A percentile compares a stretch with the other conserved stretches of the same genome.
phyloP scores from a whole-genome alignment of 1,140 invertebrate genomes.

The Sogatella furcifera region DNA sequence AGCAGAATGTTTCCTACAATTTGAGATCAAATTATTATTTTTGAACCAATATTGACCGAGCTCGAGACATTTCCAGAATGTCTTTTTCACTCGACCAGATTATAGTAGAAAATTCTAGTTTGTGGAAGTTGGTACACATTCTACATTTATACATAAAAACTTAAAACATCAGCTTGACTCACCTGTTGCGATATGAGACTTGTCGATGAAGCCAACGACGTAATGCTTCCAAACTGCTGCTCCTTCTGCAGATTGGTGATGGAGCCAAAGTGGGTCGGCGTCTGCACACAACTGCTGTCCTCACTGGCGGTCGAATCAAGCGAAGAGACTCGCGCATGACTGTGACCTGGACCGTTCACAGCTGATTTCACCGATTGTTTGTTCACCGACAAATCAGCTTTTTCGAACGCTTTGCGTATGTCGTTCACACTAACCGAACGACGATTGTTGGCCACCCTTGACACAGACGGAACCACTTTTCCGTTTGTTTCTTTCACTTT shows the following conservation, averaged over 20 bases:
- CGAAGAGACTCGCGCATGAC: conserved; percentile 36
- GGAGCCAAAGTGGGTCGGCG: conserved; percentile 32
- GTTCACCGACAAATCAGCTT: conserved; percentile 28
- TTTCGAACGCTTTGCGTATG: conserved; percentile 50
- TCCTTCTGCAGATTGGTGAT: conserved; percentile 34
- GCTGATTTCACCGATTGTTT: background rate
- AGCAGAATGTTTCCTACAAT: too few species aligned
- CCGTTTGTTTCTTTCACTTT: too few species aligned
- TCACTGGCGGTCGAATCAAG: conserved; percentile 39
- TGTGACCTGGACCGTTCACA: background rate
- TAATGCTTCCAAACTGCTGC: conserved; percentile 50
- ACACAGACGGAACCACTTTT: conserved; percentile 19
- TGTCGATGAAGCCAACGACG: conserved; percentile 47
- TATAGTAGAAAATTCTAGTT: too few species aligned
- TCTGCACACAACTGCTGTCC: conserved; percentile 30
- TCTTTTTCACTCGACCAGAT: too few species aligned
- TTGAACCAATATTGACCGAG: too few species aligned
- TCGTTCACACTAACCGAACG: conserved; percentile 41
- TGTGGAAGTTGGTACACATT: too few species aligned
- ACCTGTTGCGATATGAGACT: conserved; percentile 51
- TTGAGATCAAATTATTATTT: too few species aligned
- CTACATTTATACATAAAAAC: too few species aligned
- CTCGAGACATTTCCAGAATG: too few species aligned
- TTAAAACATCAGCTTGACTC: conserved; percentile 10
- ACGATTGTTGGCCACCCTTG: conserved; percentile 18